phyloP scores from a whole-genome alignment of 2,797 vertebrate genomes.

The Sebastes jordani region DNA sequence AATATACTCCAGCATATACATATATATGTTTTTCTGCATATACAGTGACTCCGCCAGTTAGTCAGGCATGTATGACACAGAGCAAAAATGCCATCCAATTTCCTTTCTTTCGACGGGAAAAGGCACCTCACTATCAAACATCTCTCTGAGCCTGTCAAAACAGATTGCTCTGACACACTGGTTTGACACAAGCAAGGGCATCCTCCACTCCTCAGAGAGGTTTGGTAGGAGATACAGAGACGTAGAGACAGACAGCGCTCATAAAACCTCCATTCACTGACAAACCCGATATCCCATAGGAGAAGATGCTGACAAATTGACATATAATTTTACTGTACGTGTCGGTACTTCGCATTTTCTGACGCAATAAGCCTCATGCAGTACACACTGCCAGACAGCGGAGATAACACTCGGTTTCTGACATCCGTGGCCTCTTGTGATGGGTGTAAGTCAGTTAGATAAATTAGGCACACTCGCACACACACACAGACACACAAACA shows the following conservation, averaged over 20 bases:
- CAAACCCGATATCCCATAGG: conserved; percentile 47
- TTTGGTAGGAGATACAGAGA: conserved; percentile 45
- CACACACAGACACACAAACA: neutral
- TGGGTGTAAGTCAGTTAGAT: conserved; percentile 32
- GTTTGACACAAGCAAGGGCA: conserved; percentile 63
- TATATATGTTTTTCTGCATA: neutral
- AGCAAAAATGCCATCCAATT: conserved; percentile 67
- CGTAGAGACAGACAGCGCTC: conserved; percentile 54
- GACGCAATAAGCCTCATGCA: conserved; percentile 51
- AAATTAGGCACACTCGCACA: conserved; percentile 16
- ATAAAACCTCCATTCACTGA: conserved; percentile 56
- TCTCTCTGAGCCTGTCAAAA: conserved; percentile 71
- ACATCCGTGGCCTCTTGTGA: conserved; percentile 34
- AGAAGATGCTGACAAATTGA: conserved; percentile 64
- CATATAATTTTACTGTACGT: conserved; percentile 51
- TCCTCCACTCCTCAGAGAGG: conserved; percentile 56
- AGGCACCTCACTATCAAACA: conserved; percentile 67
- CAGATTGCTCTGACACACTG: conserved; percentile 60
- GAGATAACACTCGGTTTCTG: conserved; percentile 28
- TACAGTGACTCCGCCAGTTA: conserved; percentile 25
- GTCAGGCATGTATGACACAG: conserved; percentile 45
- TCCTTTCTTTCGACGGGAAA: conserved; percentile 38
- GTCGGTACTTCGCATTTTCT: conserved; percentile 54
- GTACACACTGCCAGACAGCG: conserved; percentile 20
- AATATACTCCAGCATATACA: neutral